A percentile compares a stretch with the other conserved stretches of the same genome.
Conservation (phyloP, 1,140 invertebrate species). For the Cataglyphis hispanica region DNA sequence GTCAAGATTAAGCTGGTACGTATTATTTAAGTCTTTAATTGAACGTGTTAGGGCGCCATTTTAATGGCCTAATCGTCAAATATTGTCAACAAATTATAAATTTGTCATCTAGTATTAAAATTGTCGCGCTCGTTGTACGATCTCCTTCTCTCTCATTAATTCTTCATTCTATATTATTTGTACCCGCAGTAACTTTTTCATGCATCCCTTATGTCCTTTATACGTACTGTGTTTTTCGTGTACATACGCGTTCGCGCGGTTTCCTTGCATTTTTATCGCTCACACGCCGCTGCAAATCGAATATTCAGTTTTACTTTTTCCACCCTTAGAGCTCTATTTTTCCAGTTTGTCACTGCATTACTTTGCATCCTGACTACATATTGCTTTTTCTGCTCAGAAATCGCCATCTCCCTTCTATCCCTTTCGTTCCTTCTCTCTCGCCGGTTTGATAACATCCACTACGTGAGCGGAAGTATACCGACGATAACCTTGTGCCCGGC, state of each 20-base stretch:
- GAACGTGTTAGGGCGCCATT: constrained; percentile 23
- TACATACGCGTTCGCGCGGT: neutral
- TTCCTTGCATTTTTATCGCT: constrained; percentile 37
- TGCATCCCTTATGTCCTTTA: neutral
- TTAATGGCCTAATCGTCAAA: constrained; percentile 14
- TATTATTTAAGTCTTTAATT: constrained; percentile 55
- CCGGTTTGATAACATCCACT: constrained; percentile 1
- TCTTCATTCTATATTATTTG: neutral
- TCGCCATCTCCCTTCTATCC: neutral
- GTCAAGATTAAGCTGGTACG: constrained; percentile 53
- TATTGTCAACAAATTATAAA: constrained; percentile 34
- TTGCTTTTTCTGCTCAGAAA: constrained; percentile 10
- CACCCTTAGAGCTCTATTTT: neutral
- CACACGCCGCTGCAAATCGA: constrained; percentile 16
- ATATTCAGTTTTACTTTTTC: constrained; percentile 38
- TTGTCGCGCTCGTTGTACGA: no score
- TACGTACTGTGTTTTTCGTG: neutral
- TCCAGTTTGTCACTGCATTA: constrained; percentile 29
- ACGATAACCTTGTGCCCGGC: constrained; percentile 29
- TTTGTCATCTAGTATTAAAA: constrained; percentile 10
- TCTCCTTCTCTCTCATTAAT: neutral
- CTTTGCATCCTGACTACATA: constrained; percentile 20
- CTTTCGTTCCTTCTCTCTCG: neutral
- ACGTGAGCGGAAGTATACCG: constrained; percentile 6
- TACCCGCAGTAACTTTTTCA: neutral